Conservation (phyloP, 1,140 invertebrate species). For the Galleria mellonella region DNA sequence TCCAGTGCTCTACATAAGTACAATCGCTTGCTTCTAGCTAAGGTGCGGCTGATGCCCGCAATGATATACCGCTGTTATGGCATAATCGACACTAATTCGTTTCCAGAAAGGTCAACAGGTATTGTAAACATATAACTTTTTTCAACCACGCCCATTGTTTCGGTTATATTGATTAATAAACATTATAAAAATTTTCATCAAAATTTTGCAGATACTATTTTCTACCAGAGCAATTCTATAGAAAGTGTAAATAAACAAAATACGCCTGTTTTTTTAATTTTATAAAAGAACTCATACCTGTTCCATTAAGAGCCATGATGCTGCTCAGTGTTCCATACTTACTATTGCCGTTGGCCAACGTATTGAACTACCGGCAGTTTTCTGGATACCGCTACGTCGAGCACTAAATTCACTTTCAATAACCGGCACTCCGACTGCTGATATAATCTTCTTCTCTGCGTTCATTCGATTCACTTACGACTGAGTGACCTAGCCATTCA, state of each 20-base stretch:
- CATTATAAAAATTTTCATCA: no score
- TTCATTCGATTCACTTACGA: slow-evolving; percentile 24
- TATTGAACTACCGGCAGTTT: neutral
- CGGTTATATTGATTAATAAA: no score
- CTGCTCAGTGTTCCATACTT: slow-evolving; percentile 42
- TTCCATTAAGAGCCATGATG: slow-evolving; percentile 5
- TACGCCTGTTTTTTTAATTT: neutral
- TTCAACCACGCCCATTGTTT: neutral
- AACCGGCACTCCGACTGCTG: slow-evolving; percentile 27
- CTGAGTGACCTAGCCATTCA: slow-evolving; percentile 41
- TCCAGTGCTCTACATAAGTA: no score
- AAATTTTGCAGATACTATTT: no score
- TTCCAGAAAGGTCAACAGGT: slow-evolving; percentile 24
- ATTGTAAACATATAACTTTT: neutral
- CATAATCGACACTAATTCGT: slow-evolving; percentile 37
- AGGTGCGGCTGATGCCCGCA: slow-evolving; percentile 8
- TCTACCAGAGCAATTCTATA: no score
- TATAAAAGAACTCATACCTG: slow-evolving; percentile 4
- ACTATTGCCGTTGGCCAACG: slow-evolving; percentile 11
- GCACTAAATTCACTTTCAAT: slow-evolving; percentile 34
- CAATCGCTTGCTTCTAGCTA: neutral
- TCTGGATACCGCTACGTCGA: slow-evolving; percentile 10
- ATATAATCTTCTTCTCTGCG: slow-evolving; percentile 26
- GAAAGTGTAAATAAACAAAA: no score
- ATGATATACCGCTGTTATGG: slow-evolving; percentile 14